Conservation (phyloP, 2,797 vertebrate genomes). For the Staurois parvus region DNA sequence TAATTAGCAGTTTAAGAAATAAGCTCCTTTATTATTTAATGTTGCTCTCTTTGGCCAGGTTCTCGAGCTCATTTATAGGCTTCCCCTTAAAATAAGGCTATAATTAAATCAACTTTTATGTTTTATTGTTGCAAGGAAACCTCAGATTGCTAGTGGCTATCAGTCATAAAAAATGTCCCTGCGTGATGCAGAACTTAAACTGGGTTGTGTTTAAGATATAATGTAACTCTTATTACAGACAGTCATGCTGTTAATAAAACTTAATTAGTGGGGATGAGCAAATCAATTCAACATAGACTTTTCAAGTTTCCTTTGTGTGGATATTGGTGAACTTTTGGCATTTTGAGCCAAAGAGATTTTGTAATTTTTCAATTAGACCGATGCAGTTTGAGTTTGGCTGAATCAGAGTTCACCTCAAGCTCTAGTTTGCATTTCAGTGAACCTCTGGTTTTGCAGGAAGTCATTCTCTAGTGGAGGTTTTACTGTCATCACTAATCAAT, state of each 20-base stretch:
- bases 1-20: constrained; percentile 26
- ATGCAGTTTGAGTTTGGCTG: no score
- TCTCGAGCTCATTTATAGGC: constrained; percentile 52
- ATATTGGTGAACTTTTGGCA: no score
- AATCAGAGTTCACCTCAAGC: no score
- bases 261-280: not conserved
- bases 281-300: not conserved
- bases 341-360: no score
- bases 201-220: not conserved
- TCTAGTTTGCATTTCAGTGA: no score
- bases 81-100: constrained; percentile 53
- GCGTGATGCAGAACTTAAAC: not conserved
- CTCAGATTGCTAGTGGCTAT: constrained; percentile 58
- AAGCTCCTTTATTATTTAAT: constrained; percentile 30
- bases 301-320: no score
- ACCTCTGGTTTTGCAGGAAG: no score
- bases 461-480: no score
- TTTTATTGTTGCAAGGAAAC: constrained; percentile 58
- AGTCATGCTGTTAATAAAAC: not conserved
- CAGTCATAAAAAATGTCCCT: constrained; percentile 43
- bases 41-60: constrained; percentile 35
- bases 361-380: no score
- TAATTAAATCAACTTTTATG: constrained; percentile 59
- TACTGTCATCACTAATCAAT: no score
- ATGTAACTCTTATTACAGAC: not conserved